Evolutionary conservation across 2,113 vertebrate species (phyloP).

Genomic region (Dipodomys ordii): DNA sequence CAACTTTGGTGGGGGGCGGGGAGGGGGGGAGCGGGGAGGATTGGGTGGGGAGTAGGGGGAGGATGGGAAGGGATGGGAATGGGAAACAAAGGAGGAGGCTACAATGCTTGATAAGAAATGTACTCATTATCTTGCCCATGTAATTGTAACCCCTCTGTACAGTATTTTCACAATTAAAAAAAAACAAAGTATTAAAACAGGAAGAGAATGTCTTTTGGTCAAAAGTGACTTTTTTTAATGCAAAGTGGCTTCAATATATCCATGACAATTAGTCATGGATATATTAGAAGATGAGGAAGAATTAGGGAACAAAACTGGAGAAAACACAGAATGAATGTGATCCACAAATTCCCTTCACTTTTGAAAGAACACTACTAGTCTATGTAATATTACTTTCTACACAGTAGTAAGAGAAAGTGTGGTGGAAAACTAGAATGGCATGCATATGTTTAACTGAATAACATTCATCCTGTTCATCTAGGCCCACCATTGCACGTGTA

Average conservation of each 20-base stretch:
- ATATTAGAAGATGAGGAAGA: neutral
- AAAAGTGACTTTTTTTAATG: neutral
- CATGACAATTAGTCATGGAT: neutral
- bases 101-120: too few species aligned
- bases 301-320: neutral
- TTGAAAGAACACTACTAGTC: neutral
- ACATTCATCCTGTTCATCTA: constrained; percentile 17
- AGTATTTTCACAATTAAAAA: too few species aligned
- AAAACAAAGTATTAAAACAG: neutral
- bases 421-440: neutral
- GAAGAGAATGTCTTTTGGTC: neutral
- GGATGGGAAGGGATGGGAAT: too few species aligned
- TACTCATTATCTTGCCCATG: too few species aligned
- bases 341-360: neutral
- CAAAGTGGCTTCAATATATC: neutral
- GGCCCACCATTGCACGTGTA: neutral
- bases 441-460: neutral
- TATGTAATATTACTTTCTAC: neutral
- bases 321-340: neutral
- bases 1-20: too few species aligned
- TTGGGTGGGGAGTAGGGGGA: too few species aligned
- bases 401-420: neutral
- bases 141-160: too few species aligned
- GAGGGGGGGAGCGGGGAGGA: too few species aligned
- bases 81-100: too few species aligned